These are phyloP conservation scores for Tapirus indicus DNA, from an alignment of 2,797 vertebrate species.

Conservation along the genomic window DNA sequence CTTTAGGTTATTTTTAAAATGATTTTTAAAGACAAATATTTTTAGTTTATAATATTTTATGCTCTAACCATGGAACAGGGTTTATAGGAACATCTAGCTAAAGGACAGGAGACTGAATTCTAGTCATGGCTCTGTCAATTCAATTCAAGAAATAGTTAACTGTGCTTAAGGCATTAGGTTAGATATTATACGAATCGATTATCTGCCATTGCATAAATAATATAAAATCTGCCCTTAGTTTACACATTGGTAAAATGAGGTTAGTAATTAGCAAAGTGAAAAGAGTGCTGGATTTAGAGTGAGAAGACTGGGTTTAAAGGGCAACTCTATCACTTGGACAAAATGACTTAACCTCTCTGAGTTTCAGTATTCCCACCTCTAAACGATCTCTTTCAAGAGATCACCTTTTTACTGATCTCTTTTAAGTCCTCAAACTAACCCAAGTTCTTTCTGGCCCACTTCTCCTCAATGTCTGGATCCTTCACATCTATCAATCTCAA, in stretches of 20 bases:
- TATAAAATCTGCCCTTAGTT: slow-evolving; percentile 14
- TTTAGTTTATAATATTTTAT: slow-evolving; percentile 25
- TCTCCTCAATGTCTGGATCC: background rate
- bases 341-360: background rate
- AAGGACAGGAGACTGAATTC: background rate
- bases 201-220: background rate
- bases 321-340: background rate
- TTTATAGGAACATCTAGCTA: slow-evolving; percentile 2
- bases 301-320: background rate
- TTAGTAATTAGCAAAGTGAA: background rate
- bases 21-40: background rate
- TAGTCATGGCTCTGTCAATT: background rate
- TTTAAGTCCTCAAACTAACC: background rate
- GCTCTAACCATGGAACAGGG: background rate
- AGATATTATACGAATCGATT: background rate
- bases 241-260: background rate
- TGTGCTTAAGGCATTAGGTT: background rate
- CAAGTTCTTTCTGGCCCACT: background rate
- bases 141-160: background rate
- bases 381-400: background rate
- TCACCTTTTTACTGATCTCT: background rate
- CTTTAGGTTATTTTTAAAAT: slow-evolving; percentile 56
- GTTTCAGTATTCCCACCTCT: background rate
- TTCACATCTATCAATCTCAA: background rate
- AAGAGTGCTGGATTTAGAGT: background rate